These are phyloP conservation scores for Spea bombifrons DNA, from an alignment of 2,113 vertebrate genomes.

Conservation along the genomic window DNA sequence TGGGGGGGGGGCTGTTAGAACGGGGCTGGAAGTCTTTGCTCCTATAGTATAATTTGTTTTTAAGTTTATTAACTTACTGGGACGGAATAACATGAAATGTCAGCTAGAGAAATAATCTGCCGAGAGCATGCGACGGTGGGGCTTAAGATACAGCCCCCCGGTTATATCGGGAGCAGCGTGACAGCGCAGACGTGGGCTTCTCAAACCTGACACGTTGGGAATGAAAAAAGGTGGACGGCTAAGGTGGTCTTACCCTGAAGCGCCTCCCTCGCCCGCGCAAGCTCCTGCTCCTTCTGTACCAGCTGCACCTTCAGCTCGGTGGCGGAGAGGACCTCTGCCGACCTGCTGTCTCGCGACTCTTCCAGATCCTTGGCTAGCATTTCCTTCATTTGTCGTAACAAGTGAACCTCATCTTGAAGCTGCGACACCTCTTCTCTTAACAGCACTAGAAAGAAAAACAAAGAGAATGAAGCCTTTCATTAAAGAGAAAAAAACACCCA, in stretches of 20 bases:
- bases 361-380: constrained; percentile 94
- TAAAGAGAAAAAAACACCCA: no score
- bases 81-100: no score
- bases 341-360: constrained; percentile 86
- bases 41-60: no score
- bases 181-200: neutral
- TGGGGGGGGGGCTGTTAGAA: no score
- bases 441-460: constrained; percentile 71
- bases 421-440: constrained; percentile 92
- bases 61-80: no score
- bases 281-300: constrained; percentile 92
- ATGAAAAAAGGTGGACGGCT: neutral
- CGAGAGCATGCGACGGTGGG: no score
- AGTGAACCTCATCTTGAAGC: constrained; percentile 95
- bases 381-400: constrained; percentile 97
- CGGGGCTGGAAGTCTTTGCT: no score
- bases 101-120: no score
- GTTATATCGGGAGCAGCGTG: neutral
- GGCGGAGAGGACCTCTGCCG: constrained; percentile 84
- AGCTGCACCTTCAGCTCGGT: constrained; percentile 95
- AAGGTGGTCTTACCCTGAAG: constrained; percentile 79
- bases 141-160: no score
- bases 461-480: neutral
- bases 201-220: neutral
- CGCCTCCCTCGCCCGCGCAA: constrained; percentile 91